Evolutionary conservation across 37 sponge, comb jelly and placozoan genomes (phyloP).

Genomic region (Haliclona indistincta): DNA sequence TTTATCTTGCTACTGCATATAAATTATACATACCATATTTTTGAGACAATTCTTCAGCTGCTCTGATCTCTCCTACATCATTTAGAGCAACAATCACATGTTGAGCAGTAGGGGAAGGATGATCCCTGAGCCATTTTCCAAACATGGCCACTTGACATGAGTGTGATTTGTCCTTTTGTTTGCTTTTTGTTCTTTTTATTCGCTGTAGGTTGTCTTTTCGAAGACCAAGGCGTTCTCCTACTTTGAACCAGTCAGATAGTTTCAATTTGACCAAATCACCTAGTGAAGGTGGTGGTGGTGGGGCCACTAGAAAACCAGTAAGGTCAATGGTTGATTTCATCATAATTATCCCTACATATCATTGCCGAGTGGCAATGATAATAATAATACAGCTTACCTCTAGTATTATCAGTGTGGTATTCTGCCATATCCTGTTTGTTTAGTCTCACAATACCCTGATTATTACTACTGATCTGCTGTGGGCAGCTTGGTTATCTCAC

Average conservation of each 20-base stretch:
- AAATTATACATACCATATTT: background rate
- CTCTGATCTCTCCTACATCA: background rate
- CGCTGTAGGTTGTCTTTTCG: background rate
- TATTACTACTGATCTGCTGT: too few species aligned
- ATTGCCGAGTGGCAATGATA: too few species aligned
- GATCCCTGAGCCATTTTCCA: background rate
- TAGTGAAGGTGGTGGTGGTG: background rate
- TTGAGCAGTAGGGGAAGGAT: background rate
- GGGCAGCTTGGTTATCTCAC: too few species aligned
- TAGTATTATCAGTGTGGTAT: too few species aligned
- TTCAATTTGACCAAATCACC: background rate
- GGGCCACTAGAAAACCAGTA: too few species aligned
- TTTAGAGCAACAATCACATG: background rate
- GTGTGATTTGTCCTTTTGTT: background rate
- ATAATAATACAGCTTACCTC: too few species aligned
- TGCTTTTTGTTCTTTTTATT: background rate
- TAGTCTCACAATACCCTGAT: too few species aligned
- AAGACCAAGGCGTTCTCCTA: background rate
- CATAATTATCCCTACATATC: too few species aligned
- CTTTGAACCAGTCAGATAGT: background rate
- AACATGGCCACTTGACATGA: background rate
- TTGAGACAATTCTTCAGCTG: background rate
- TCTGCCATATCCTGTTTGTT: too few species aligned
- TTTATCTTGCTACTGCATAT: background rate
- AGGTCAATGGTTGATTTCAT: too few species aligned